A percentile compares a stretch with the other conserved stretches of the same genome.
phyloP scores from a whole-genome alignment of 1,140 invertebrate genomes.

The Zaprionus capensis region DNA sequence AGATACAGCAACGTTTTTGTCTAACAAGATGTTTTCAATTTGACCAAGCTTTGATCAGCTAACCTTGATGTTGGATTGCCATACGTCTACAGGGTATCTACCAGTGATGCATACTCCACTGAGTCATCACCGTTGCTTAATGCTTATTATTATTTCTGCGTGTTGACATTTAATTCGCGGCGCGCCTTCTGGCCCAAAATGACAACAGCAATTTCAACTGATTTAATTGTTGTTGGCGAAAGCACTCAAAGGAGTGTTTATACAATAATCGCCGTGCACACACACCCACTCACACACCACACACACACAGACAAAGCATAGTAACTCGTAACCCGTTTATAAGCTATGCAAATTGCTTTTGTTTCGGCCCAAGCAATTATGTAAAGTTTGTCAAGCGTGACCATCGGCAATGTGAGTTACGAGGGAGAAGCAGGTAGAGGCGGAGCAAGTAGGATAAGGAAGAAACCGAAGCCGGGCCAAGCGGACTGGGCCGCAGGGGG shows the following conservation, averaged over 20 bases:
- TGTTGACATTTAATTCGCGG: conserved; percentile 43
- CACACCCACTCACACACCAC: conserved; percentile 5
- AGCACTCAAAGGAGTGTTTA: conserved; percentile 51
- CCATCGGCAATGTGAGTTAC: conserved; percentile 19
- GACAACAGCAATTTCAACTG: conserved; percentile 40
- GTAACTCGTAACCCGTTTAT: conserved; percentile 49
- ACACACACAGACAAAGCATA: conserved; percentile 3
- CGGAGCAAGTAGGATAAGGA: neutral
- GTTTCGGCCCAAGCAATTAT: conserved; percentile 64
- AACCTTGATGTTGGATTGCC: too few species aligned
- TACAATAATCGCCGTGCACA: conserved; percentile 46
- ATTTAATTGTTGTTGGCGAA: conserved; percentile 55
- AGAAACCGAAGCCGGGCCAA: neutral
- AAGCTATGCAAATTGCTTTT: conserved; percentile 61
- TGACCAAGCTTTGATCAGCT: too few species aligned
- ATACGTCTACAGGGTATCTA: neutral
- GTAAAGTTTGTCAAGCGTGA: conserved; percentile 66
- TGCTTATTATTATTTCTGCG: conserved; percentile 15
- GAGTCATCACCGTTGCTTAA: neutral
- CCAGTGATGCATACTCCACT: neutral
- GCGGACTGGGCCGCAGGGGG: too few species aligned
- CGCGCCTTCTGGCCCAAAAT: conserved; percentile 42
- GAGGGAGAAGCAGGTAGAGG: neutral
- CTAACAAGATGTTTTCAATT: too few species aligned
- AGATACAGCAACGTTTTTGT: too few species aligned